These are phyloP conservation scores for Artemia sinica DNA, from an alignment of 2,888 invertebrate genomes.

Conservation along the genomic window DNA sequence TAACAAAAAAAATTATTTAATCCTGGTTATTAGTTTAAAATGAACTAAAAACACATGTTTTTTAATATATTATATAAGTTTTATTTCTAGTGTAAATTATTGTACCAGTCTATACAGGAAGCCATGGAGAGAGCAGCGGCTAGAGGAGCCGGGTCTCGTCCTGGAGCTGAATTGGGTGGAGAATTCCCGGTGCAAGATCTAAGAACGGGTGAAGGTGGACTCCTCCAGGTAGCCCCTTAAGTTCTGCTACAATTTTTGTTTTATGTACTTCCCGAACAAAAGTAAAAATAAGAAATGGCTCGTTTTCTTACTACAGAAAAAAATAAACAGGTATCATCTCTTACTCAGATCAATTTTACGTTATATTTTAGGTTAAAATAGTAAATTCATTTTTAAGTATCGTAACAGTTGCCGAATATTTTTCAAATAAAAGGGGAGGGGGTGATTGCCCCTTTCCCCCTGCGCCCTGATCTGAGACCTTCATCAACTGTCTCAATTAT, in stretches of 20 bases:
- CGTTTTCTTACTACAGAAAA: too few species aligned
- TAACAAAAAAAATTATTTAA: not conserved
- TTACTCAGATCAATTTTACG: too few species aligned
- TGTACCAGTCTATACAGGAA: conserved; percentile 96
- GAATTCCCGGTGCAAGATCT: conserved; percentile 98
- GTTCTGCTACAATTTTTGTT: not conserved
- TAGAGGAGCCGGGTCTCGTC: conserved; percentile 53
- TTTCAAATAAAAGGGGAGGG: too few species aligned
- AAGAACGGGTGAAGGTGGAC: conserved; percentile 87
- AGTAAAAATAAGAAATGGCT: too few species aligned
- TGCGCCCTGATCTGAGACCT: too few species aligned
- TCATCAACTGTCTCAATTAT: too few species aligned
- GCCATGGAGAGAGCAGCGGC: conserved; percentile 78
- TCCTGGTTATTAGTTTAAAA: not conserved
- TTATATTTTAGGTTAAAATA: too few species aligned
- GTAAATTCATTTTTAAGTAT: too few species aligned
- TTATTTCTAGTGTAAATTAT: conserved; percentile 69
- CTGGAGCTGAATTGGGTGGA: conserved; percentile 55
- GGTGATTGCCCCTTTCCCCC: too few species aligned
- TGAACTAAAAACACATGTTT: not conserved
- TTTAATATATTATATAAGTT: not conserved
- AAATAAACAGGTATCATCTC: too few species aligned
- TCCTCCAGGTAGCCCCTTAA: conserved; percentile 47
- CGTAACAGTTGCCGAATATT: too few species aligned
- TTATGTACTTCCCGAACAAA: too few species aligned